Conservation (phyloP, 2,113 vertebrate genomes). For the Clupea harengus region DNA sequence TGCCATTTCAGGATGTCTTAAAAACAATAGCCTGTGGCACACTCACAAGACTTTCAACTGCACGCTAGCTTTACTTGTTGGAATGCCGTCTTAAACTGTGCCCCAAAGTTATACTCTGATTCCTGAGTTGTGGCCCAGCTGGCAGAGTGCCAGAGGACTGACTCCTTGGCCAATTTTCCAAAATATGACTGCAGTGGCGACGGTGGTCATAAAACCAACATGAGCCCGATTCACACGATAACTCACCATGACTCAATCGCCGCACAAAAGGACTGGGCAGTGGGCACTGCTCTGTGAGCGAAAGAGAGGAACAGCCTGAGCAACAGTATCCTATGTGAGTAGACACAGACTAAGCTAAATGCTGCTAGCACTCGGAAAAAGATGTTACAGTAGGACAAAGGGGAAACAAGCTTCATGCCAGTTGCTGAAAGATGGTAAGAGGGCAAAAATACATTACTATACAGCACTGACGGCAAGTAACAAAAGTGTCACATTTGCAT, state of each 20-base stretch:
- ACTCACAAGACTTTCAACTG: background rate
- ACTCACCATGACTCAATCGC: background rate
- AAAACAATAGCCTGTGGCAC: background rate
- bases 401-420: background rate
- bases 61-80: background rate
- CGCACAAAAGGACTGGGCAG: background rate
- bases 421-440: background rate
- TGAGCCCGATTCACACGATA: background rate
- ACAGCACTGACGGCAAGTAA: background rate
- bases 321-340: background rate
- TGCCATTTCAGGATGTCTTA: background rate
- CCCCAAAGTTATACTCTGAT: background rate
- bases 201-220: background rate
- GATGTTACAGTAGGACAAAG: background rate
- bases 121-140: background rate
- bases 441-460: background rate
- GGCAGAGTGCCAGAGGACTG: background rate
- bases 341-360: too few relatives aligned
- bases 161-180: background rate
- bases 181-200: background rate
- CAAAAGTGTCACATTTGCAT: background rate
- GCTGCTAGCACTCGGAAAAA: too few relatives aligned
- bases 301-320: background rate
- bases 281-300: background rate
- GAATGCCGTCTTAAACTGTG: background rate